Base-by-base conservation (phyloP, 2,888 invertebrate genomes). In the Eulithis testata region DNA sequence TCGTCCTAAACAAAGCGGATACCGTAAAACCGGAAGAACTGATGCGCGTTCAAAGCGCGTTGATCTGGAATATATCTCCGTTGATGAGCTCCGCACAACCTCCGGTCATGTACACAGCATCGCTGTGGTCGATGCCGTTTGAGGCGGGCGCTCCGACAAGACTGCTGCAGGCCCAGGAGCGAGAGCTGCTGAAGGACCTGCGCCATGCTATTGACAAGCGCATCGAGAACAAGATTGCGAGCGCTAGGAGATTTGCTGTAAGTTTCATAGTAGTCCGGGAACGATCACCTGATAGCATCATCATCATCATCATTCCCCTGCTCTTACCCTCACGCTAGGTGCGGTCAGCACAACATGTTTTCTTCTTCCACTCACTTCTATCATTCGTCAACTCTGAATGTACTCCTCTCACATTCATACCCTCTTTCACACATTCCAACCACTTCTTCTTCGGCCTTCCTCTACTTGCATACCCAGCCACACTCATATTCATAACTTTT, bases 1-100 rank as follows among this genome's bases (percentile, higher is more conserved):
- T 99, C 81, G 95, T 99, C 77, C 93, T 99, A 67, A 99, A 99
- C 94, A 99, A 99, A 93, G 98, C 98, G 37, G 98, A 98, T 88
- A 96, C 96, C 73, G 97, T 98, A 51, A 97, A 97, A 81, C 97
- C 98, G 0, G 98, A 98, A 84, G 98, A 98, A 87, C 89, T 99
- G 73, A 96, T 98, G 96, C 95, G 98, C 74, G 98, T 98, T 3
- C 98, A 98, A 87, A 97, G 98, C 75, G 98, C 97, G 11, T 94
- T 99, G 60, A 97, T 99, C 80, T 99, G 98, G 99, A 98, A 98
- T 87, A 97, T 99, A 78, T 98, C 98, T n/a, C 98, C 98, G 5
- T 91, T 98, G 78, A 97, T 99, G 97, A 98, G 98, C 70, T 98
- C 98, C 54, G 96, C 97, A 54, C 98, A 98, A 86, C 98, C 98